Conservation (phyloP, 2,888 invertebrate species). For the Amblyteles armatorius region DNA sequence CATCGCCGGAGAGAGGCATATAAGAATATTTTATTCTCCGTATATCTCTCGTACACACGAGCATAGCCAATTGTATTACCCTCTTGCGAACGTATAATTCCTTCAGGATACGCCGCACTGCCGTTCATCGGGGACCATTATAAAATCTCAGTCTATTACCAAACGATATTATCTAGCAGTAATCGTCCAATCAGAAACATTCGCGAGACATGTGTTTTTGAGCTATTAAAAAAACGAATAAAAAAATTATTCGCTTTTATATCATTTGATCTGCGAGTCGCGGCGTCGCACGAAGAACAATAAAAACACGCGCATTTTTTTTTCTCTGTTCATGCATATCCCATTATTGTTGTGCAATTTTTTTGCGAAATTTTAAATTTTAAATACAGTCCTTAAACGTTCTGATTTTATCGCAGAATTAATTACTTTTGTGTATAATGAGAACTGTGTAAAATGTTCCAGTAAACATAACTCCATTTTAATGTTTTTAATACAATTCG, state of each 20-base stretch:
- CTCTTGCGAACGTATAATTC: constrained; percentile 68
- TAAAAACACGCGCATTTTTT: background rate
- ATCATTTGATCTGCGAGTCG: constrained; percentile 8
- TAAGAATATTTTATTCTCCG: constrained; percentile 66
- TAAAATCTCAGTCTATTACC: constrained; percentile 61
- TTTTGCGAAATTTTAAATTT: background rate
- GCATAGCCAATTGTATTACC: constrained; percentile 63
- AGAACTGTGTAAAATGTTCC: no score
- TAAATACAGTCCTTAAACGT: background rate
- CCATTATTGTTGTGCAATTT: background rate
- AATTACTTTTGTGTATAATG: no score
- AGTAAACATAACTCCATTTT: no score
- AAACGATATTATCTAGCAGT: constrained; percentile 59
- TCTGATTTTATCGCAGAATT: background rate
- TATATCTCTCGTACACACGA: constrained; percentile 55
- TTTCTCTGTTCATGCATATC: background rate
- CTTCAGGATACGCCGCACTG: constrained; percentile 37
- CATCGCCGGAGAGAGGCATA: constrained; percentile 29
- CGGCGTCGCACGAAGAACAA: background rate
- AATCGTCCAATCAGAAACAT: constrained; percentile 59
- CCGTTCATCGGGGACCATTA: constrained; percentile 62
- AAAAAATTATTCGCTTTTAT: background rate
- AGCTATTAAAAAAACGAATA: constrained; percentile 24
- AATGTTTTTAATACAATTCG: background rate
- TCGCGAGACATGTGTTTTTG: constrained; percentile 45